Conservation (phyloP, 2,113 vertebrate genomes). For the Cinclus cinclus region DNA sequence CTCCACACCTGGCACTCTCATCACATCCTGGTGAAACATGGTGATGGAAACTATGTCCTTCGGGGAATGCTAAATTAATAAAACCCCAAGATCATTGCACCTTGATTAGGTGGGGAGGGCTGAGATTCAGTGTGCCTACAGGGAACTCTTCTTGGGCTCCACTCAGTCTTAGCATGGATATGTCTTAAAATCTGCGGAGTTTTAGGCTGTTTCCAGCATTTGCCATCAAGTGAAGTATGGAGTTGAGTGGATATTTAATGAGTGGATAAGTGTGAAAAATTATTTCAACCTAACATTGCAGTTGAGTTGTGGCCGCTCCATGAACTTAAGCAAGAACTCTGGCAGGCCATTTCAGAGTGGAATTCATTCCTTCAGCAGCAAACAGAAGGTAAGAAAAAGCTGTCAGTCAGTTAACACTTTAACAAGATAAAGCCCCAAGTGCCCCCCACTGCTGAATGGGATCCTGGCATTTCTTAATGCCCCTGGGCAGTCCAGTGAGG, state of each 20-base stretch:
- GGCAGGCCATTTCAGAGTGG: neutral
- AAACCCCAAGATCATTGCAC: neutral
- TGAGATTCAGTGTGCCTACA: neutral
- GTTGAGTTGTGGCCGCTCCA: neutral
- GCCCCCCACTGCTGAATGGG: too few relatives aligned
- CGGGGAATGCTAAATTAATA: neutral
- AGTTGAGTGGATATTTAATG: neutral
- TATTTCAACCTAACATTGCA: neutral
- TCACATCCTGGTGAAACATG: neutral
- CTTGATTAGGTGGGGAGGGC: neutral
- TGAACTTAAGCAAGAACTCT: neutral
- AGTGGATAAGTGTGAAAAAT: neutral
- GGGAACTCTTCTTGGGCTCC: neutral
- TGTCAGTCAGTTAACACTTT: rapidly evolving
- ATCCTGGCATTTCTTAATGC: neutral
- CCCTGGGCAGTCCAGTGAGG: neutral
- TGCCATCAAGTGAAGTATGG: neutral
- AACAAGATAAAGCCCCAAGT: neutral
- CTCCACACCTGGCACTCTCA: neutral
- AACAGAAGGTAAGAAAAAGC: neutral
- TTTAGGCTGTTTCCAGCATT: neutral
- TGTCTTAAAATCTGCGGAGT: neutral
- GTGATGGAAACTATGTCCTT: neutral
- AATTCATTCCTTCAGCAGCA: neutral
- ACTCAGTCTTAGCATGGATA: neutral